These are phyloP conservation scores for Sterrhoptilus dennistouni DNA, from an alignment of 2,113 vertebrate genomes.

Conservation along the genomic window DNA sequence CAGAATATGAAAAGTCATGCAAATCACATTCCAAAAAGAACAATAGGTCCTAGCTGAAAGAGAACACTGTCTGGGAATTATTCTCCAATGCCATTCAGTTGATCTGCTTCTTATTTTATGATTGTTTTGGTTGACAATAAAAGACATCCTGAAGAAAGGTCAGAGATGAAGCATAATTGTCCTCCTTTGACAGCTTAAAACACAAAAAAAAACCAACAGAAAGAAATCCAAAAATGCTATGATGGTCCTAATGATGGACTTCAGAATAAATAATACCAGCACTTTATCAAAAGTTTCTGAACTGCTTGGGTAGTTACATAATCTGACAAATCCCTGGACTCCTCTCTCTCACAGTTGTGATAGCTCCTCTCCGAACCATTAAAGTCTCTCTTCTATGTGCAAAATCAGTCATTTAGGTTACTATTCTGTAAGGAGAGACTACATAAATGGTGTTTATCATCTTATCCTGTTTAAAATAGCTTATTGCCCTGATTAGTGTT, in stretches of 20 bases:
- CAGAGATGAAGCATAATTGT: background rate
- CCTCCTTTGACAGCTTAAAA: background rate
- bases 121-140: background rate
- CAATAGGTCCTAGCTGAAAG: background rate
- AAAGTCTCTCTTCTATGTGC: background rate
- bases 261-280: background rate
- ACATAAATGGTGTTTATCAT: background rate
- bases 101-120: slow-evolving; percentile 11
- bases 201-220: background rate
- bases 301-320: background rate
- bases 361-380: background rate
- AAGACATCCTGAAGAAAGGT: background rate
- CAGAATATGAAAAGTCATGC: background rate
- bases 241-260: background rate
- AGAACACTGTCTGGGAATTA: background rate
- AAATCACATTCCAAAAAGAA: background rate
- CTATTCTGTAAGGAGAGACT: background rate
- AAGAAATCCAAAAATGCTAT: background rate
- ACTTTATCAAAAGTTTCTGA: background rate
- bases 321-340: background rate
- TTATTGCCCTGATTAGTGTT: background rate
- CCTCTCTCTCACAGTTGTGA: background rate
- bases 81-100: background rate
- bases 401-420: background rate
- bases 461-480: background rate